Percentiles rank a stretch among this genome's conserved stretches.
These are phyloP conservation scores for Leucophenga maculata DNA, from an alignment of 2,888 invertebrate species.

Conservation along the genomic window DNA sequence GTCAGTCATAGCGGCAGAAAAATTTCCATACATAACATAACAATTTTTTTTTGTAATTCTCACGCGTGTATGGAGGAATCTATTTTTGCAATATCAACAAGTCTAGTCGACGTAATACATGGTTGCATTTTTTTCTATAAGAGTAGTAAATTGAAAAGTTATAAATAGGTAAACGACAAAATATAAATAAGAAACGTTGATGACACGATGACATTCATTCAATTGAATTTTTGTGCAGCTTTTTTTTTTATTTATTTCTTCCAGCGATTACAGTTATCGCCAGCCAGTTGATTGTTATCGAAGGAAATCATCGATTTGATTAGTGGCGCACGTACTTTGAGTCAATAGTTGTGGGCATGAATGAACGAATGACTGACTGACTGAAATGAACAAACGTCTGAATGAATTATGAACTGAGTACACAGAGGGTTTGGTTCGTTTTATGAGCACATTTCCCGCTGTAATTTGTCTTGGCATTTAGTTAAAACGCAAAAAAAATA, in stretches of 20 bases:
- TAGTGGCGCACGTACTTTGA: too few relatives aligned
- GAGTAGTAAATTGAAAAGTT: too few relatives aligned
- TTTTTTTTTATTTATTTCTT: too few relatives aligned
- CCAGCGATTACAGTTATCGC: too few relatives aligned
- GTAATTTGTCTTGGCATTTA: not conserved
- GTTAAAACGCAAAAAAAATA: not conserved
- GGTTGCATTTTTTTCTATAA: too few relatives aligned
- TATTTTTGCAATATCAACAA: too few relatives aligned
- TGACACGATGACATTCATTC: too few relatives aligned
- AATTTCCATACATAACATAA: not conserved
- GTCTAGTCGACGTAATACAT: too few relatives aligned
- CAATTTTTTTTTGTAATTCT: not conserved
- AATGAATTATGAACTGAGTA: not conserved
- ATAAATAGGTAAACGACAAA: not conserved
- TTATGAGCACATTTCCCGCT: slow-evolving; percentile 3
- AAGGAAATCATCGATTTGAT: too few relatives aligned
- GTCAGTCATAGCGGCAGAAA: not conserved
- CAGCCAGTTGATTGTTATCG: too few relatives aligned
- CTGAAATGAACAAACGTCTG: not conserved
- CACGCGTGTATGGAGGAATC: not conserved
- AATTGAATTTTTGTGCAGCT: too few relatives aligned
- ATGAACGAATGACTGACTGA: not conserved
- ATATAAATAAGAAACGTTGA: not conserved
- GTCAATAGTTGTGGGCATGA: not conserved
- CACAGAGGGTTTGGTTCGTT: not conserved